Base-by-base conservation (phyloP, 2,797 vertebrate species). In the Phaenicophaeus curvirostris region DNA sequence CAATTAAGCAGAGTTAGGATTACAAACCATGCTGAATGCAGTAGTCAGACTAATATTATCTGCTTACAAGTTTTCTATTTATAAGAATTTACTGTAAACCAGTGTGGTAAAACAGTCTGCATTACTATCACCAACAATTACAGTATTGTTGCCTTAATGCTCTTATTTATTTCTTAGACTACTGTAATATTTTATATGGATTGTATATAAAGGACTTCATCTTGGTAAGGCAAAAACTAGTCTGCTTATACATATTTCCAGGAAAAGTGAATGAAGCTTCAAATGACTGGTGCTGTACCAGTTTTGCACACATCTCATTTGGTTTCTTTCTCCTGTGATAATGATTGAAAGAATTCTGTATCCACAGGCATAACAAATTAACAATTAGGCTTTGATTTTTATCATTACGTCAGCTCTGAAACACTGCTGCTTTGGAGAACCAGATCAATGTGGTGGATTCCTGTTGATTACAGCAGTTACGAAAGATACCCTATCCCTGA, bases 381-480 rank as follows among this genome's bases (percentile, higher is more conserved):
- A 85, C 73, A 94, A 90, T 53, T 89, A 81, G 55, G 35, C 42
- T 81, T 89, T 57, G 73, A 48, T 50, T 92, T 90, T 85, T 41
- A 61, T 82, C 62, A 89, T 90, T 62, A 67, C 78, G 74, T 94
- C 69, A 89, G 35, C 76, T 95, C 87, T 51, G 69, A 95, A 89
- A 15, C 39, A 48, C 72, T 17, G 58, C 67, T 89, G 68, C 61
- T 90, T 85, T 0, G 0, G 72, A 90, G 79, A 93, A 85, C 50
- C 65, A n/a, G 55, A 75, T 84, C 58, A 55, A 27, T 55, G 50
- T 53, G 31, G 87, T 68, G 5, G 8, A 66, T 86, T 89, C 33
- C 18, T 1, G 4, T 42, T 28, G 46, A 71, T 87, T 77, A 63
- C 5, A 59, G 51, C 73, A 84, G 55, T 42, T 89, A 76, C 76